Base-by-base conservation (phyloP, 1,140 invertebrate genomes). In the Bicyclus anynana region DNA sequence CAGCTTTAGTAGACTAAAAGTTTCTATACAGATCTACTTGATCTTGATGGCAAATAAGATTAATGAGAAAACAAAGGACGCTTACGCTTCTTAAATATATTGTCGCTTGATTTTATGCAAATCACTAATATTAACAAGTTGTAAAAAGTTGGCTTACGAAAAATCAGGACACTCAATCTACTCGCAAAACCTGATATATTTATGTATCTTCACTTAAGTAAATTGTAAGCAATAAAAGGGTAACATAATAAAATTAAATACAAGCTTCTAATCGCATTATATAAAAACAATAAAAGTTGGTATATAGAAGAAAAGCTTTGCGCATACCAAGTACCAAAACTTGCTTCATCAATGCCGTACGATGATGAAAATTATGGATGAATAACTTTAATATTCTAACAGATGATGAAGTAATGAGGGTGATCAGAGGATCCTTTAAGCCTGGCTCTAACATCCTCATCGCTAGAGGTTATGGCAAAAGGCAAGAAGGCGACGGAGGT, bases 381-480 rank as follows among this genome's bases (percentile, higher is more conserved):
- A 35, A 38, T 7, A 20, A 2, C 10, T 6, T 47, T 13, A 21
- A 44, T 29, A 9, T 33, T 9, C 5, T 18, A 46, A 13, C 42
- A 54, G 53, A 54, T 29, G 53, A 52, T 4, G 56, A 23, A 23
- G 35, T 65, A 17, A 38, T 65, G 16, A 77, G 76, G 66, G 66
- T 72, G 59, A 71, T 67, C 53, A 73, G 78, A 61, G 73, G 74
- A 49, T 69, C 69, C 38, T 84, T 84, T 69, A 76, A 70, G 55
- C 77, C 77, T 18, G 74, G 75, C 62, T 71, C 72, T 65, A 80
- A 80, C 56, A 63, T 78, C 55, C 70, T 81, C 61, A 82, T 84
- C 49, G 79, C 81, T 20, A 62, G 77, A 35, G 79, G 76, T 44
- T 82, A 77, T 59, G 81, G 81, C 5, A 84, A 84, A 71, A 65